Evolutionary conservation across 2,888 invertebrate species (phyloP).

Genomic region (Amitus sp.): DNA sequence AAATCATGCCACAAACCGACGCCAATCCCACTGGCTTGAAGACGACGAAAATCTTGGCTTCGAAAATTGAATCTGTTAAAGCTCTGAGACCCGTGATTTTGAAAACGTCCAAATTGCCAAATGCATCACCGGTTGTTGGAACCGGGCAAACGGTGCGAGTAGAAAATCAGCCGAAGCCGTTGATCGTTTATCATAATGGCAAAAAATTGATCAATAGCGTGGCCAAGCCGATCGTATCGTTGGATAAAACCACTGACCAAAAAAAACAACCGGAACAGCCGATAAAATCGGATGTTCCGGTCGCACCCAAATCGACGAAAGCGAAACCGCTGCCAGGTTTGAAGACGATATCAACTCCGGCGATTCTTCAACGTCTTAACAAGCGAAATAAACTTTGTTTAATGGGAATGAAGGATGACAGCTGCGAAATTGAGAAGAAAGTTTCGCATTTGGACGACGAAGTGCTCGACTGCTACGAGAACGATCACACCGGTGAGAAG

Average conservation of each 20-base stretch:
- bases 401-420: too few relatives aligned
- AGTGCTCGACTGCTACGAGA: background rate
- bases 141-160: background rate
- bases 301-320: background rate
- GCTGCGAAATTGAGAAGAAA: background rate
- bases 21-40: too few relatives aligned
- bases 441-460: background rate
- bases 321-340: background rate
- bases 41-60: background rate
- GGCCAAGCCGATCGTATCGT: background rate
- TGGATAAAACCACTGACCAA: too few relatives aligned
- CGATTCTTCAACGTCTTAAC: background rate
- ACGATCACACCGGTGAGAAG: background rate
- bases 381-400: too few relatives aligned
- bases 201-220: conserved; percentile 45
- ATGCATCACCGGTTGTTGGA: background rate
- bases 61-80: background rate
- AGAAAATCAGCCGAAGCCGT: background rate
- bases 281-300: too few relatives aligned
- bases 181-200: conserved; percentile 43
- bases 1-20: conserved; percentile 27
- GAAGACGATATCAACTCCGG: background rate
- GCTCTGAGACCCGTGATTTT: background rate
- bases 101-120: background rate
- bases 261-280: too few relatives aligned